Conservation (phyloP, 2,888 invertebrate species). For the Tiphia femorata region DNA sequence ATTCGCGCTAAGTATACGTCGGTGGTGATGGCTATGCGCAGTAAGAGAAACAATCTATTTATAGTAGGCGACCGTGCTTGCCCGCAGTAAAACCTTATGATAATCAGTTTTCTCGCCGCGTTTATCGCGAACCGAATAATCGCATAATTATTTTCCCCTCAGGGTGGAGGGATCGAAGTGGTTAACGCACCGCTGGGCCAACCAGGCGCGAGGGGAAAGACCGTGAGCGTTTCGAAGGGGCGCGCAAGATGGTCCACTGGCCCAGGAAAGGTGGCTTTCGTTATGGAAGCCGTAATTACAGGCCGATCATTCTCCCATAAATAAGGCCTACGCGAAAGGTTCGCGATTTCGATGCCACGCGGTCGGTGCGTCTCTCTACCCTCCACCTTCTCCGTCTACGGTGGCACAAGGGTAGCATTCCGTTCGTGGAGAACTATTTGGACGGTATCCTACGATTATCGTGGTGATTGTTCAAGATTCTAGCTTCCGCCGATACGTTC, state of each 20-base stretch:
- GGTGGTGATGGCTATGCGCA: not conserved
- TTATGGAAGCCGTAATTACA: slow-evolving; percentile 61
- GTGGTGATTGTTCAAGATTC: too few relatives aligned
- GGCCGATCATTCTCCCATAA: slow-evolving; percentile 62
- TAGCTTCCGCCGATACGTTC: too few relatives aligned
- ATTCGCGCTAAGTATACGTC: not conserved
- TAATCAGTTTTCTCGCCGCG: slow-evolving; percentile 22
- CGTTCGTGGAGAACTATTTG: too few relatives aligned
- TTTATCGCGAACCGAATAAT: slow-evolving; percentile 40
- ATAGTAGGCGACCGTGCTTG: too few relatives aligned
- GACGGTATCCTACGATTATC: too few relatives aligned
- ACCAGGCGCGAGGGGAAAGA: not conserved
- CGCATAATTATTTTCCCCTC: slow-evolving; percentile 53
- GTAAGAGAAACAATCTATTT: slow-evolving; percentile 4
- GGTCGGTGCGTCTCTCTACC: too few relatives aligned
- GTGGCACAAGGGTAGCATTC: too few relatives aligned
- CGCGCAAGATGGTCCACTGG: too few relatives aligned
- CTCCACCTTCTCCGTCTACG: too few relatives aligned
- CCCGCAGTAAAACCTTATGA: slow-evolving; percentile 12
- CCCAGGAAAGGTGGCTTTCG: slow-evolving; percentile 52
- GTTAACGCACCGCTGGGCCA: slow-evolving; percentile 35
- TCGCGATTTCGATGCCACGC: not conserved
- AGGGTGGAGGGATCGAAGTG: slow-evolving; percentile 38
- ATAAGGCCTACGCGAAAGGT: slow-evolving; percentile 48
- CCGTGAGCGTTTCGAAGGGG: too few relatives aligned